phyloP scores from a whole-genome alignment of 2,888 invertebrate genomes.

The Parelbella ahira region DNA sequence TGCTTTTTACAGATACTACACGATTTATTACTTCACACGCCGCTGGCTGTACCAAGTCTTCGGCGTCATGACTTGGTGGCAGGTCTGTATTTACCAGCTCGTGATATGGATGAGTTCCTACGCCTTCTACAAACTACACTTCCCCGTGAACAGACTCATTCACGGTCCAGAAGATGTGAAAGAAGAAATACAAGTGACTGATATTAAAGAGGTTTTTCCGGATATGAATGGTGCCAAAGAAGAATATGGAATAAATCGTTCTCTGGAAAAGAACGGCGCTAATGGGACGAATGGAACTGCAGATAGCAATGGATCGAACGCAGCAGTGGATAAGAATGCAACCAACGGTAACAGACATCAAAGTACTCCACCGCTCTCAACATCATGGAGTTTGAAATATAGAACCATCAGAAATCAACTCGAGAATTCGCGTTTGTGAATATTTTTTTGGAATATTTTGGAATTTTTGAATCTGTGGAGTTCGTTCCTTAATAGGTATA shows the following conservation, averaged over 20 bases:
- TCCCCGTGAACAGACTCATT: slow-evolving; percentile 59
- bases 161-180: slow-evolving; percentile 39
- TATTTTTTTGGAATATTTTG: too few relatives aligned
- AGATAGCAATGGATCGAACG: slow-evolving; percentile 21
- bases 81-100: slow-evolving; percentile 61
- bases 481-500: too few relatives aligned
- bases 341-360: slow-evolving; percentile 20
- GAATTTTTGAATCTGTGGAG: too few relatives aligned
- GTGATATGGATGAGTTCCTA: slow-evolving; percentile 54
- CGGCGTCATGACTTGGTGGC: slow-evolving; percentile 75
- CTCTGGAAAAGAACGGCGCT: too few relatives aligned
- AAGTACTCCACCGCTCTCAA: slow-evolving; percentile 28
- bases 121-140: slow-evolving; percentile 60
- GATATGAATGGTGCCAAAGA: too few relatives aligned
- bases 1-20: slow-evolving; percentile 52
- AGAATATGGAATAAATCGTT: too few relatives aligned
- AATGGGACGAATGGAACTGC: not conserved
- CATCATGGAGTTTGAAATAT: slow-evolving; percentile 48
- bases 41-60: slow-evolving; percentile 78
- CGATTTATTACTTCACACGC: slow-evolving; percentile 63
- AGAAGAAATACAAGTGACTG: slow-evolving; percentile 13
- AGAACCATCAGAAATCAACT: slow-evolving; percentile 39
- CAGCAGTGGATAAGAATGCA: not conserved
- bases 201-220: slow-evolving; percentile 1
- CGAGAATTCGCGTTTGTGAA: slow-evolving; percentile 44